phyloP scores from a whole-genome alignment of 2,797 vertebrate species.

The Arnoldichthys spilopterus region DNA sequence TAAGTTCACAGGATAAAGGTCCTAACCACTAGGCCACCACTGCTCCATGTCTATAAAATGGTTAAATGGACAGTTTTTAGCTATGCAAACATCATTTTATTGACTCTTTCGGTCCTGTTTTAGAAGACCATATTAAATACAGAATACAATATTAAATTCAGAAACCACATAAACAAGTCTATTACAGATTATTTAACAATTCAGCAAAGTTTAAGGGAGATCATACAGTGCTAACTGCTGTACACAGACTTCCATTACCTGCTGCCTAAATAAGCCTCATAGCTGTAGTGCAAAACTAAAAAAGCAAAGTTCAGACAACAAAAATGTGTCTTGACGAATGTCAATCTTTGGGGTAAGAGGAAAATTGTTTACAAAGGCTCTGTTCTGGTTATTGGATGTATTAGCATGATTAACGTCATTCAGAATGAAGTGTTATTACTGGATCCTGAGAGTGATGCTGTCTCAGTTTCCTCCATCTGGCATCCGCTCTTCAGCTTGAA shows the following conservation, averaged over 20 bases:
- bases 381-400: conserved; percentile 50
- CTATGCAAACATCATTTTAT: too few relatives aligned
- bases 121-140: too few relatives aligned
- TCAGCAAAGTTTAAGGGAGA: background rate
- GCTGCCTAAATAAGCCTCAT: background rate
- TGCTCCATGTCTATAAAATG: too few relatives aligned
- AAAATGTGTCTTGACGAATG: background rate
- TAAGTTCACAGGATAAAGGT: too few relatives aligned
- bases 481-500: conserved; percentile 59
- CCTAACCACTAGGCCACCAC: too few relatives aligned
- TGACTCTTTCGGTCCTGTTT: too few relatives aligned
- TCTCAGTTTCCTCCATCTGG: conserved; percentile 66
- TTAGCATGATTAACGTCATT: conserved; percentile 65
- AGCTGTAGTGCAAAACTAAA: background rate
- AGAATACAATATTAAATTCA: background rate
- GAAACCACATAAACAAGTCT: background rate
- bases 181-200: background rate
- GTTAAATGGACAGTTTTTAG: too few relatives aligned
- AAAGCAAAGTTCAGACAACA: background rate
- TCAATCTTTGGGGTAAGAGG: too few relatives aligned
- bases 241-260: background rate
- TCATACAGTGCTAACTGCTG: background rate
- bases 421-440: conserved; percentile 64
- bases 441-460: conserved; percentile 32
- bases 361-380: background rate